phyloP scores from a whole-genome alignment of 2,888 invertebrate genomes.

The Nephrotoma guestfalica region DNA sequence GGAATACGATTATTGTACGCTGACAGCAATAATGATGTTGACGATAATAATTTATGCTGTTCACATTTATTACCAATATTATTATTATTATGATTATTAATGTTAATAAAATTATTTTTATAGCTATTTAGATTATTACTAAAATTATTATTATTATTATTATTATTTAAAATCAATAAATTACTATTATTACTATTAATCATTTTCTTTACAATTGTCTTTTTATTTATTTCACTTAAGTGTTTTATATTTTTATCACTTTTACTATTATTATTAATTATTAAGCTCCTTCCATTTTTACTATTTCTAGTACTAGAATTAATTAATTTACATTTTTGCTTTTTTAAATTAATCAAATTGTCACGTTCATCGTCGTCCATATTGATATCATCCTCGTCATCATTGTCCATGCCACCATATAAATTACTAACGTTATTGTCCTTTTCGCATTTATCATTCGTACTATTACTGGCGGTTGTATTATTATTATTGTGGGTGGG shows the following conservation, averaged over 20 bases:
- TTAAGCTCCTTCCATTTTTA: neutral
- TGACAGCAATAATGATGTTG: neutral
- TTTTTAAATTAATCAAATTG: neutral
- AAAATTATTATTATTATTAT: neutral
- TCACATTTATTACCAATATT: constrained; percentile 1
- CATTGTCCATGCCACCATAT: neutral
- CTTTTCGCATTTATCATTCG: neutral
- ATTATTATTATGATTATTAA: constrained; percentile 1
- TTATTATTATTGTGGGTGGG: neutral
- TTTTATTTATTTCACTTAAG: neutral
- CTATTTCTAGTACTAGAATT: neutral
- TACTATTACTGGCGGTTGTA: neutral
- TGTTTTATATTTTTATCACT: neutral
- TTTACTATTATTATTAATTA: constrained; percentile 2
- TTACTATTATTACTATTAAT: neutral
- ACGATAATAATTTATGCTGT: neutral
- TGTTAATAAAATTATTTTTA: constrained; percentile 2
- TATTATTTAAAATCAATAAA: constrained; percentile 4
- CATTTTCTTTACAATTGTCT: neutral
- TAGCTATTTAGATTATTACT: neutral
- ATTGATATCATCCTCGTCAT: neutral
- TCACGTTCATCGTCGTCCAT: neutral
- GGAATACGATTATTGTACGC: neutral
- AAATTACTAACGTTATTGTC: neutral
- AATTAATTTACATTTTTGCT: neutral